Conservation (phyloP, 2,797 vertebrate genomes). For the Odontamblyopus lacepedii region DNA sequence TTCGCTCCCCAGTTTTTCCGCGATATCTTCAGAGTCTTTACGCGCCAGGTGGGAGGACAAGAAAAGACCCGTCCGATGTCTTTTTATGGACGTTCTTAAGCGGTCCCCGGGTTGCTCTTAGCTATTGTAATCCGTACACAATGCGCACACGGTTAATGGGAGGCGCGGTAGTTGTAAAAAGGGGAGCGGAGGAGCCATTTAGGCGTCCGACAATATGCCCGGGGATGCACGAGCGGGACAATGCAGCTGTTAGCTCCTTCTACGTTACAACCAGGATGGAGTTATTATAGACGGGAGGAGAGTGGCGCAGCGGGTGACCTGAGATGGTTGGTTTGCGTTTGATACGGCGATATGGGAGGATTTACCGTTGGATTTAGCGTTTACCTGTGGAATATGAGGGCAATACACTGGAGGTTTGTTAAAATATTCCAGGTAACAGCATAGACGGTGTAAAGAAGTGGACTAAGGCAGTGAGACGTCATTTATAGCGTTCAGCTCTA, state of each 20-base stretch:
- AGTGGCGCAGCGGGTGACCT: constrained; percentile 29
- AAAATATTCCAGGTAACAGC: no score
- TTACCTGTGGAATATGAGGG: no score
- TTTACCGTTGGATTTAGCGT: not conserved
- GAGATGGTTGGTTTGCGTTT: constrained; percentile 10
- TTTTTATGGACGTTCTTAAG: constrained; percentile 70
- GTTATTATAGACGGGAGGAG: constrained; percentile 23
- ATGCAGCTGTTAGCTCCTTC: constrained; percentile 38
- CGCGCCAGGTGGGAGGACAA: constrained; percentile 61
- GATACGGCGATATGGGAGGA: not conserved
- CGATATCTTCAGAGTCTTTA: constrained; percentile 43
- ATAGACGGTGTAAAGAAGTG: no score
- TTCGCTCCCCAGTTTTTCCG: constrained; percentile 60
- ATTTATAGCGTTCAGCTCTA: no score
- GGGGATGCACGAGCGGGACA: constrained; percentile 57
- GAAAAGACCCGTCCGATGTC: constrained; percentile 17
- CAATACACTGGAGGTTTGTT: no score
- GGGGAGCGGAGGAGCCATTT: constrained; percentile 60
- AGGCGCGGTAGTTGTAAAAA: constrained; percentile 63
- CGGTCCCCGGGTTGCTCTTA: constrained; percentile 72
- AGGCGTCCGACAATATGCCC: constrained; percentile 65
- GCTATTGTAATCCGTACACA: constrained; percentile 74
- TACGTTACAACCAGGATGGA: constrained; percentile 36
- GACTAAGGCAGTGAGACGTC: no score
- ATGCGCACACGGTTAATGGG: constrained; percentile 68